Conservation (phyloP, 1,140 invertebrate species). For the Drosophila takahashii region DNA sequence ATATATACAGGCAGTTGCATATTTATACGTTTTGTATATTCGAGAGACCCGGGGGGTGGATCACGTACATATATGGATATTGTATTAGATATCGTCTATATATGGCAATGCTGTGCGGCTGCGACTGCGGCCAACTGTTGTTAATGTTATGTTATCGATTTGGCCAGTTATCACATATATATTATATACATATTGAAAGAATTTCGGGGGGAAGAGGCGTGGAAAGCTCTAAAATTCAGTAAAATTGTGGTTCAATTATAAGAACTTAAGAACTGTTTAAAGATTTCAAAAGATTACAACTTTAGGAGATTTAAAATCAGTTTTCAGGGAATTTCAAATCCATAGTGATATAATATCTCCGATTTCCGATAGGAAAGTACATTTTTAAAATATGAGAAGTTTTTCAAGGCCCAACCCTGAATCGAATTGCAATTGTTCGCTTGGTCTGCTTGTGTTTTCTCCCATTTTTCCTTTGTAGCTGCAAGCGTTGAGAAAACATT, state of each 20-base stretch:
- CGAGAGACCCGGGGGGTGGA: slow-evolving; percentile 1
- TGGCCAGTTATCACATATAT: slow-evolving; percentile 38
- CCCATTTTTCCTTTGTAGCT: slow-evolving; percentile 12
- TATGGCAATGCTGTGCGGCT: slow-evolving; percentile 62
- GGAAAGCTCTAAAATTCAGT: not conserved
- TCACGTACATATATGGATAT: slow-evolving; percentile 27
- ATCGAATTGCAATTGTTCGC: slow-evolving; percentile 41
- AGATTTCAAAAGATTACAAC: not conserved
- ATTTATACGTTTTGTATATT: slow-evolving; percentile 77
- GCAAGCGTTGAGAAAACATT: slow-evolving; percentile 5
- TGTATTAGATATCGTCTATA: slow-evolving; percentile 49
- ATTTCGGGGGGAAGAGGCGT: not conserved
- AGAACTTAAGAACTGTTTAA: not conserved
- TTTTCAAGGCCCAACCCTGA: not conserved
- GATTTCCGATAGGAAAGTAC: not conserved
- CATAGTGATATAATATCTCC: not conserved
- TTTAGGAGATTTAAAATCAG: not conserved
- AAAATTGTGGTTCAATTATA: not conserved
- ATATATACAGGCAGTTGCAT: slow-evolving; percentile 50
- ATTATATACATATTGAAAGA: slow-evolving; percentile 22
- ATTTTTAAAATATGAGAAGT: not conserved
- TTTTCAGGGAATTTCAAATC: not conserved
- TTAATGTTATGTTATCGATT: slow-evolving; percentile 61
- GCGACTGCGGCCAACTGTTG: slow-evolving; percentile 52
- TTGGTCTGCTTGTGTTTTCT: not conserved